Base-by-base conservation (phyloP, 2,113 vertebrate genomes). In the Nerophis ophidion region DNA sequence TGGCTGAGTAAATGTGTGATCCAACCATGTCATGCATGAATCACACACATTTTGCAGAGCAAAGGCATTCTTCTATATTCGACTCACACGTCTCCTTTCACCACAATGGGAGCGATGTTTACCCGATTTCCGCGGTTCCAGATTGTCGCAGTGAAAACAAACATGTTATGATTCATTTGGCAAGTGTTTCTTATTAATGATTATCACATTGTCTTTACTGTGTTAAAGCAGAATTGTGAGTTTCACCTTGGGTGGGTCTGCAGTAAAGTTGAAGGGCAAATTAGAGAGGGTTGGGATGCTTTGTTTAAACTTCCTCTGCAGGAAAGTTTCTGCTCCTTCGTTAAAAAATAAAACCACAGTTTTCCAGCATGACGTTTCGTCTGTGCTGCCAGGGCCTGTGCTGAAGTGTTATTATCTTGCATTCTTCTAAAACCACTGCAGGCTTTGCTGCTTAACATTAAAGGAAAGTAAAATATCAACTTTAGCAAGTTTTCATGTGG, bases 291-390 rank as follows among this genome's bases (percentile, higher is more conserved):
- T 15, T 53, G 66, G 17, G 57, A 48, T 42, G 57, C 70, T 73
- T 81, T 66, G 68, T 71, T 83, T 89, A 84, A 72, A 75, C 78
- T 74, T 84, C 52, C 12, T 44, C 66, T 81, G 62, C 68, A 68
- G 11, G 60, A 71, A 71, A 79, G 67, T 74, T 76, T 66, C 55
- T 61, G 60, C 62, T 70, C 72, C 17, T 65, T 65, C 58, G 52
- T 69, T 59, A 47, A 71, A 77, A 80, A 26, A 26, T 26, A 26
- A 26, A 77, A 16, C 63, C 63, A 71, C 64, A 71, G 56, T 74
- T 80, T 80, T 82, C 68, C 79, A 81, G 74, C 55, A 55, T 58
- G 61, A 73, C 45, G 60, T 70, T 60, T 65, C 52, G 44, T 52
- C 17, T 66, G 42, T 5, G 51, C 38, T 65, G 57, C 61, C 57